phyloP scores from a whole-genome alignment of 2,113 vertebrate genomes.

The Nansenia antarctica region DNA sequence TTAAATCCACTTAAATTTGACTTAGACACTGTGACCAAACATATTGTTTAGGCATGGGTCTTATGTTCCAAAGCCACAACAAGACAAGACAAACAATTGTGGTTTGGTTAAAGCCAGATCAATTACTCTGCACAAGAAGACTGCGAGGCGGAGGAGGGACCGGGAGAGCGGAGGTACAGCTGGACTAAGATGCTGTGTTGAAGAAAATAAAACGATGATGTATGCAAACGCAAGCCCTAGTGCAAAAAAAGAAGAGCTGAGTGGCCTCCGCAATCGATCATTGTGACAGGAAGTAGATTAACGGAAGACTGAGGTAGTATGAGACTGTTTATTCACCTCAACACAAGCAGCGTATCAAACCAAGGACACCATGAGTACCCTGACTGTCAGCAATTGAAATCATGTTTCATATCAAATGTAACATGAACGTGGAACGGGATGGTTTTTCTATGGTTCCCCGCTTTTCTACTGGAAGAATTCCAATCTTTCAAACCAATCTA shows the following conservation, averaged over 20 bases:
- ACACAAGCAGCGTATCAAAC: conserved; percentile 18
- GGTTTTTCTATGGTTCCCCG: not conserved
- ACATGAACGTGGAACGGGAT: not conserved
- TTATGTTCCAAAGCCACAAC: not conserved
- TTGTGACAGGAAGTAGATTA: conserved; percentile 50
- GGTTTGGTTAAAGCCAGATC: too few species aligned
- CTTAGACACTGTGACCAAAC: not conserved
- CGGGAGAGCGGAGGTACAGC: conserved; percentile 6
- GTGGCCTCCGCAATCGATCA: conserved; percentile 52
- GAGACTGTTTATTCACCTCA: conserved; percentile 5
- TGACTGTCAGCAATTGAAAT: not conserved
- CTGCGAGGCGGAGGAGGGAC: not conserved
- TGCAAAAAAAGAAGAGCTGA: conserved; percentile 10
- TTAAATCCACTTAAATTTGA: not conserved
- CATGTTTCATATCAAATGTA: not conserved
- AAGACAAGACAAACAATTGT: too few species aligned
- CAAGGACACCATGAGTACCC: conserved; percentile 2
- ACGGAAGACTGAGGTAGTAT: conserved; percentile 25
- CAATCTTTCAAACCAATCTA: not conserved
- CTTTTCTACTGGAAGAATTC: not conserved
- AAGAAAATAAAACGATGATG: conserved; percentile 28
- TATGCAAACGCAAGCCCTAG: conserved; percentile 29
- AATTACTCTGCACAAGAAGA: not conserved
- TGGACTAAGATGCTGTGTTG: conserved; percentile 26
- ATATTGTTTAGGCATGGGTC: not conserved